Evolutionary conservation across 2,113 vertebrate species (phyloP), one percentile per base, ranked within the genome.

Genomic region (Oryzias celebensis): DNA sequence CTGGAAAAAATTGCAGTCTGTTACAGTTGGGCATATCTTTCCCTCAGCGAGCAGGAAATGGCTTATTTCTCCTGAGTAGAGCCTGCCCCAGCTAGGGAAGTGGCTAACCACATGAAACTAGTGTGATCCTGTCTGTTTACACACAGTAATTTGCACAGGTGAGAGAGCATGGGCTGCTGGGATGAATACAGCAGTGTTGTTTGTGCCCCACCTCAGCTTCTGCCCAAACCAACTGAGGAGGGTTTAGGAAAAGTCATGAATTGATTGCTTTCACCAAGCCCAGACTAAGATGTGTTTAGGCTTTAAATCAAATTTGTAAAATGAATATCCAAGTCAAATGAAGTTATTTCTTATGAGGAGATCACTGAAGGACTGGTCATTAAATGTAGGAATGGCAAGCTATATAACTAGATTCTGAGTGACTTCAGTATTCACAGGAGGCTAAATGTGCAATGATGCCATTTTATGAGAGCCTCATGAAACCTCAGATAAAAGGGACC

Each of bases 31-130:
- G 60, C 73, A 64, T 82, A 73, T 80, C 68, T 65, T 81, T 76
- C 56, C 81, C 57, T 81, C 45, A 16, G 67, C 52, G 64, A 73
- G 78, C 77, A 88, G 87, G 88, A 90, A 88, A 85, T 75, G 68
- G 82, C 73, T 84, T 85, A 84, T 86, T 90, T 86, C 84, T 86
- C 69, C 68, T 62, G 69, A 86, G 80, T 68, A 80, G 84, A 67
- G 53, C 52, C 72, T 72, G 71, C 81, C 81, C 82, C 77, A 68
- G 71, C 66, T 24, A 58, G 80, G 86, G 88, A 88, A 87, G 87
- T 85, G 84, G 88, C 82, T 71, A 75, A 83, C 88, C 88, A 90
- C 88, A 88, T 90, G 77, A 87, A 88, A 73, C 82, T 75, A 53
- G 68, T 68, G 71, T 17, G 68, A 83, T 74, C 68, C 62, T 48